These are phyloP conservation scores for Platanista minor DNA, from an alignment of 2,113 vertebrate species.

Conservation along the genomic window DNA sequence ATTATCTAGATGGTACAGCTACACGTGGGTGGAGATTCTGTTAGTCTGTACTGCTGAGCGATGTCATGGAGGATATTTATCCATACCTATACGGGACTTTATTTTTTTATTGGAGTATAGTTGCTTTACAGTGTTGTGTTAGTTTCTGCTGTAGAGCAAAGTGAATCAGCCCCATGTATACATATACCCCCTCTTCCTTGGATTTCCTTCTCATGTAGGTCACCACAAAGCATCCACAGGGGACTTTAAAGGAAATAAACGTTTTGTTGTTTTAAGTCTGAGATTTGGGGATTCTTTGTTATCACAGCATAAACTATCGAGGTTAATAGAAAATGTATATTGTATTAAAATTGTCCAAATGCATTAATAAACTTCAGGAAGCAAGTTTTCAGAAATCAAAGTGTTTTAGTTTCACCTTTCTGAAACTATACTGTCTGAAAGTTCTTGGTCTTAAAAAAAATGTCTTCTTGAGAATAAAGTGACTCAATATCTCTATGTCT, in stretches of 20 bases:
- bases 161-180: no score
- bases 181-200: no score
- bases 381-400: not conserved
- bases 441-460: not conserved
- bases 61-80: not conserved
- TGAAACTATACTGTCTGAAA: not conserved
- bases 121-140: no score
- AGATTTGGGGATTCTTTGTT: not conserved
- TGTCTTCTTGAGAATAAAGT: constrained; percentile 42
- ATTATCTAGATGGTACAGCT: not conserved
- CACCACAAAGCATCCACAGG: not conserved
- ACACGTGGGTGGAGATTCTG: not conserved
- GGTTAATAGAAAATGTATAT: not conserved
- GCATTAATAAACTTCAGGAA: not conserved
- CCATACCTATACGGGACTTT: not conserved
- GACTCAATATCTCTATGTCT: constrained; percentile 16
- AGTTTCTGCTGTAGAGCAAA: no score
- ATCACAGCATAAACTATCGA: not conserved
- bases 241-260: not conserved
- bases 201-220: no score
- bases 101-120: no score
- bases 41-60: not conserved
- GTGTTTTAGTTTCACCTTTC: not conserved
- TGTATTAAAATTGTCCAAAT: not conserved
- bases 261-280: not conserved